Evolutionary conservation across 2,797 vertebrate genomes (phyloP).

Genomic region (Centropyge bicolor): DNA sequence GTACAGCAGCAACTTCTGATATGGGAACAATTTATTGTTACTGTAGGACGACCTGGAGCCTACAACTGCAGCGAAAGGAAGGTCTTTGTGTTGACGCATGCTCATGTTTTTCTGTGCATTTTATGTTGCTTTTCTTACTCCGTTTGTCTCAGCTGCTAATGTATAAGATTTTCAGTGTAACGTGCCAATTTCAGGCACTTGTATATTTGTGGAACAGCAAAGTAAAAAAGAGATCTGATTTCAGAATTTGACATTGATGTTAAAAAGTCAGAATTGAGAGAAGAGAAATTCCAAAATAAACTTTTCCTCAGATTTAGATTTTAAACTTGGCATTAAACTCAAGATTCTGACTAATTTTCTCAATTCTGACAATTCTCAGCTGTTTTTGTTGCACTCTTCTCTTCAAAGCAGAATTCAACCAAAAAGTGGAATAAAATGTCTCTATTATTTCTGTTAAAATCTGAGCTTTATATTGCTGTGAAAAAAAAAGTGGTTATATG

Average conservation of each 20-base stretch:
- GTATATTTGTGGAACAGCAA: background rate
- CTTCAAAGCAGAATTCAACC: constrained; percentile 25
- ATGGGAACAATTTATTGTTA: background rate
- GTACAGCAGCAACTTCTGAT: constrained; percentile 3
- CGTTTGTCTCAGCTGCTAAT: constrained; percentile 26
- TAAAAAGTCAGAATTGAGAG: constrained; percentile 6
- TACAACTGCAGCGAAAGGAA: background rate
- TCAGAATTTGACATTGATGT: background rate
- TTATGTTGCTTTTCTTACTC: constrained; percentile 6
- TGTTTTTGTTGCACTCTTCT: constrained; percentile 5
- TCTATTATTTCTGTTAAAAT: constrained; percentile 24
- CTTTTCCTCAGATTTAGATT: background rate
- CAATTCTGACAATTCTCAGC: background rate
- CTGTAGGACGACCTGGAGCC: background rate
- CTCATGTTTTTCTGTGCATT: constrained; percentile 19
- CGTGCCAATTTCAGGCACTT: constrained; percentile 14
- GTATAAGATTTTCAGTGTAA: constrained; percentile 22
- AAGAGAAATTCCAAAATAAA: background rate
- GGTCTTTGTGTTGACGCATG: constrained; percentile 47
- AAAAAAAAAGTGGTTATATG: background rate
- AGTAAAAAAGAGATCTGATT: background rate
- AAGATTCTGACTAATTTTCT: background rate
- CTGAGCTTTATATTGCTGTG: background rate
- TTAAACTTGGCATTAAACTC: background rate
- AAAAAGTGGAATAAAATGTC: constrained; percentile 63